Percentiles rank a stretch among this genome's conserved stretches.
phyloP scores from a whole-genome alignment of 2,113 vertebrate genomes.

The Ailurus styani region DNA sequence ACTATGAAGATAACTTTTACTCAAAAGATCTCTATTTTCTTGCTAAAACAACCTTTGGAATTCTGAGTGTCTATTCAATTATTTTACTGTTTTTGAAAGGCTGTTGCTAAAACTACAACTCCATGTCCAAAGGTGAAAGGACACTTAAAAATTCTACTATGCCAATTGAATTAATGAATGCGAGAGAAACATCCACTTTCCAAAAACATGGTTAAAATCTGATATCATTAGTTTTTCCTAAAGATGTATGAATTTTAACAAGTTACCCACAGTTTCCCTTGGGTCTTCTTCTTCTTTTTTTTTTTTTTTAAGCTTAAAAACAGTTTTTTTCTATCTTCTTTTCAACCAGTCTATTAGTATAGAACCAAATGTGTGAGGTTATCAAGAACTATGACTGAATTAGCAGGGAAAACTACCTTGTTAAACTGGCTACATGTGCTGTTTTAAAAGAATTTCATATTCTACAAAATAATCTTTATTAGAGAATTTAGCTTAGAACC shows the following conservation, averaged over 20 bases:
- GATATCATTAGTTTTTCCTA: conserved; percentile 64
- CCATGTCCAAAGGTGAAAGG: conserved; percentile 56
- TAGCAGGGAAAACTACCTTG: not conserved
- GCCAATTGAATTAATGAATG: conserved; percentile 52
- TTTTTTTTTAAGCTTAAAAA: not conserved
- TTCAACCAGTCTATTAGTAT: conserved; percentile 6
- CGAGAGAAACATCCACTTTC: conserved; percentile 41
- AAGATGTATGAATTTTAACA: conserved; percentile 44
- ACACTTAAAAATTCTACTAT: conserved; percentile 46
- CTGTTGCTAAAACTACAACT: conserved; percentile 63
- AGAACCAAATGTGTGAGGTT: not conserved
- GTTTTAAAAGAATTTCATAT: conserved; percentile 59
- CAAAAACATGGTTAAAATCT: conserved; percentile 56
- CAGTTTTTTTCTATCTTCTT: not conserved
- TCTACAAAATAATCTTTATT: conserved; percentile 53
- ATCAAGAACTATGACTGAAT: conserved; percentile 26
- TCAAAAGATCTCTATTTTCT: not conserved
- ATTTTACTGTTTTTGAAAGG: conserved; percentile 70
- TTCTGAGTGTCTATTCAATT: not conserved
- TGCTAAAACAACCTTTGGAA: not conserved
- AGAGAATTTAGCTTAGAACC: conserved; percentile 50
- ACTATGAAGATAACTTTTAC: not conserved
- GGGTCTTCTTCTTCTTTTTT: not conserved
- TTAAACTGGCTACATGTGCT: conserved; percentile 10
- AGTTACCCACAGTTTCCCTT: not conserved